These are phyloP conservation scores for Chelmon rostratus DNA, from an alignment of 2,797 vertebrate genomes.

Conservation along the genomic window DNA sequence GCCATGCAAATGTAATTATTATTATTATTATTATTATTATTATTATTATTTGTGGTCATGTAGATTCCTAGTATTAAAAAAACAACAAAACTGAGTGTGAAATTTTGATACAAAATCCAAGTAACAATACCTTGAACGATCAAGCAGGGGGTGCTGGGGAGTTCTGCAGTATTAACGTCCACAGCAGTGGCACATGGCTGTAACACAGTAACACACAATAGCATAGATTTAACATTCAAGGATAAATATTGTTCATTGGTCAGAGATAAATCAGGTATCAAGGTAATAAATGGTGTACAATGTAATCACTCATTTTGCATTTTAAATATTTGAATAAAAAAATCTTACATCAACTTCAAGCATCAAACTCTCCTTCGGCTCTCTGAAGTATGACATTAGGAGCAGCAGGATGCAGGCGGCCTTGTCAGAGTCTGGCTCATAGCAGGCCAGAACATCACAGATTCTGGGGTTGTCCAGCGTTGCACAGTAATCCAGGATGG, in stretches of 20 bases:
- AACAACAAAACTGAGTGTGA: slow-evolving; percentile 24
- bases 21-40: slow-evolving; percentile 7
- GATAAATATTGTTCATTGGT: slow-evolving; percentile 11
- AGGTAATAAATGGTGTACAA: not conserved
- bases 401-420: slow-evolving; percentile 25
- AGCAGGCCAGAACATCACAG: not conserved
- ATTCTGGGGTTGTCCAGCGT: slow-evolving; percentile 15
- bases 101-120: not conserved
- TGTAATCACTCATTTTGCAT: not conserved
- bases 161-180: slow-evolving; percentile 1
- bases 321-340: slow-evolving; percentile 5
- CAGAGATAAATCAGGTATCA: slow-evolving; percentile 2
- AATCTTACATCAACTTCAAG: slow-evolving; percentile 33
- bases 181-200: not conserved
- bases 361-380: slow-evolving; percentile 5
- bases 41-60: slow-evolving; percentile 14
- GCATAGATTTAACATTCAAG: not conserved
- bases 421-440: slow-evolving; percentile 18
- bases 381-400: slow-evolving; percentile 32
- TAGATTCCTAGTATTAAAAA: slow-evolving; percentile 9
- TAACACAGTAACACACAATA: slow-evolving; percentile 3
- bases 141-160: slow-evolving; percentile 9
- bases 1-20: not conserved
- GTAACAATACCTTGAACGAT: not conserved
- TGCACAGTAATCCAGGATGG: slow-evolving; percentile 6